Conservation (phyloP, 2,888 invertebrate genomes). For the Pinctada fucata region DNA sequence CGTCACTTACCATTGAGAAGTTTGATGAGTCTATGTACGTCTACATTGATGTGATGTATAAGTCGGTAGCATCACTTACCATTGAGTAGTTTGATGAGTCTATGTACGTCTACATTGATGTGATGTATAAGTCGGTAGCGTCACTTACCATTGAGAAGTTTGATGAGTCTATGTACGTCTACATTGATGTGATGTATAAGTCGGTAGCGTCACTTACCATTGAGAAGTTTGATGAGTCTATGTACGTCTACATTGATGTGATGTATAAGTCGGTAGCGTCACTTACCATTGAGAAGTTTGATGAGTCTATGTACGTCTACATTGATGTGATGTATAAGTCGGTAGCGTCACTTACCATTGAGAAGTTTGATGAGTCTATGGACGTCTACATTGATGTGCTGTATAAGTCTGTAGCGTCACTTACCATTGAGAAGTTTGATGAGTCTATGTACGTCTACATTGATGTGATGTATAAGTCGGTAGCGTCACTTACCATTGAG, state of each 20-base stretch:
- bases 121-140: no score
- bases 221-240: constrained; percentile 89
- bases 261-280: no score
- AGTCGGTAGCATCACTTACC: no score
- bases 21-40: constrained; percentile 89
- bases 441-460: constrained; percentile 92
- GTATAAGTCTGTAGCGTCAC: no score
- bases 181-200: constrained; percentile 98
- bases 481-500: constrained; percentile 82
- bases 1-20: constrained; percentile 83
- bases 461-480: constrained; percentile 99
- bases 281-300: constrained; percentile 84
- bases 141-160: constrained; percentile 84
- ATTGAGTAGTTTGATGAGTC: constrained; percentile 88
- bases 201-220: no score
- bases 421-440: constrained; percentile 86
- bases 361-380: constrained; percentile 89
- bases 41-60: constrained; percentile 98
- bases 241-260: constrained; percentile 96
- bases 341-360: constrained; percentile 80
- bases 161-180: constrained; percentile 90
- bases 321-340: constrained; percentile 98
- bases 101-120: constrained; percentile 93
- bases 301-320: constrained; percentile 92
- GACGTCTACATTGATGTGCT: constrained; percentile 96